Percentiles rank a stretch among this genome's conserved stretches.
These are phyloP conservation scores for Pheosia tremula DNA, from an alignment of 2,888 invertebrate genomes.

Conservation along the genomic window DNA sequence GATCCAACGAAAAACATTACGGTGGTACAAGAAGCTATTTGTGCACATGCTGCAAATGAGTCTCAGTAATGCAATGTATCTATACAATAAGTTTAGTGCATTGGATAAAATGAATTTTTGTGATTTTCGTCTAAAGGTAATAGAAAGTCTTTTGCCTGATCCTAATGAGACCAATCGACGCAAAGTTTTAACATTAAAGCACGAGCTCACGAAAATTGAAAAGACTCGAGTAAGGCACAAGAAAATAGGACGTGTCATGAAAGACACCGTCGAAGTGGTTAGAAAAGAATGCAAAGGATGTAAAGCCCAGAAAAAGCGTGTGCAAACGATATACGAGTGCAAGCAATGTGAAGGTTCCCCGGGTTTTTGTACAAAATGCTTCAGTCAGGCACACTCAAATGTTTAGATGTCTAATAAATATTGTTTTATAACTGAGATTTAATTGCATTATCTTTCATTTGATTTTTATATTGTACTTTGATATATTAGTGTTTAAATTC, in stretches of 20 bases:
- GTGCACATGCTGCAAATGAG: conserved; percentile 35
- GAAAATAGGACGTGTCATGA: conserved; percentile 17
- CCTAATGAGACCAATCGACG: conserved; percentile 25
- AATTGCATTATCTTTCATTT: no score
- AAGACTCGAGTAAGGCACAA: conserved; percentile 16
- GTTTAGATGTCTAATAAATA: no score
- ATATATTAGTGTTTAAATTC: no score
- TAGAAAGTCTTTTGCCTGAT: conserved; percentile 18
- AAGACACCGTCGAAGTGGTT: conserved; percentile 27
- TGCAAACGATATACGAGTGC: conserved; percentile 28
- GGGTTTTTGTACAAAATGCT: conserved; percentile 37
- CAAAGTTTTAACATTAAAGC: conserved; percentile 28
- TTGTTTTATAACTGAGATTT: no score
- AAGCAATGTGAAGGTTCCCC: conserved; percentile 37
- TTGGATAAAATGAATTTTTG: conserved; percentile 26
- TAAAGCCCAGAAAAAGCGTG: conserved; percentile 36
- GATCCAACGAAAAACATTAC: conserved; percentile 27
- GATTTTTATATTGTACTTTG: no score
- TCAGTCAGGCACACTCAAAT: conserved; percentile 20
- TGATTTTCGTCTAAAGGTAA: conserved; percentile 32
- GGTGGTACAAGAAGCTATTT: conserved; percentile 30
- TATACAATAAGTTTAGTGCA: conserved; percentile 30
- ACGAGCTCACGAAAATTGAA: conserved; percentile 38
- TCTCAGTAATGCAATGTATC: conserved; percentile 14
- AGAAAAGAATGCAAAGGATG: conserved; percentile 42